phyloP scores from a whole-genome alignment of 2,888 invertebrate genomes.

The Lasioglossum figueresi region DNA sequence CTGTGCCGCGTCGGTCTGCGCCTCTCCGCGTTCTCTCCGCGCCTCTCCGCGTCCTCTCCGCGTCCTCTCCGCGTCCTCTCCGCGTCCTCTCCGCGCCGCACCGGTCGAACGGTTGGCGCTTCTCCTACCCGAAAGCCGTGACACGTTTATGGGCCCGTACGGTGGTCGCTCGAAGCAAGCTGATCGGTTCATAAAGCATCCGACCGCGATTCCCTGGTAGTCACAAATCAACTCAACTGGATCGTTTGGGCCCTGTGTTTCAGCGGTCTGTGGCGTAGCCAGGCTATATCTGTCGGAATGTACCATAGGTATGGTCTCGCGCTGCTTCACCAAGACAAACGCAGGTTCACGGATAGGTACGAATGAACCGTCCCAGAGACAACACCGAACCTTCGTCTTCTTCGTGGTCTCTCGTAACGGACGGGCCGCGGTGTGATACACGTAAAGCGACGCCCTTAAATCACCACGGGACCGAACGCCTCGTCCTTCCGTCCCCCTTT shows the following conservation, averaged over 20 bases:
- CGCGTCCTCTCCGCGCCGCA: neutral
- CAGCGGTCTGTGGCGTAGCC: slow-evolving; percentile 69
- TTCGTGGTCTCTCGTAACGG: slow-evolving; percentile 68
- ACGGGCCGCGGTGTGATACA: slow-evolving; percentile 80
- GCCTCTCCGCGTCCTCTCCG: neutral
- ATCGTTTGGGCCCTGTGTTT: slow-evolving; percentile 71
- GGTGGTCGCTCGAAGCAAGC: slow-evolving; percentile 67
- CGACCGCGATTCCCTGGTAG: slow-evolving; percentile 70
- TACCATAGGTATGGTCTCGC: slow-evolving; percentile 59
- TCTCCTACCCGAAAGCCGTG: slow-evolving; percentile 71
- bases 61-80: neutral
- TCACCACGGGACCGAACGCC: slow-evolving; percentile 77
- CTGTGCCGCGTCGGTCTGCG: neutral
- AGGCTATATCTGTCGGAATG: slow-evolving; percentile 58
- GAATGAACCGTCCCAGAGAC: slow-evolving; percentile 62
- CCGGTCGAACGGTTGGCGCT: slow-evolving; percentile 47
- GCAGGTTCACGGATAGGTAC: slow-evolving; percentile 47
- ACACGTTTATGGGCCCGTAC: slow-evolving; percentile 77
- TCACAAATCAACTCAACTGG: slow-evolving; percentile 79
- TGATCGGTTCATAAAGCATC: slow-evolving; percentile 80
- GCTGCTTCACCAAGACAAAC: slow-evolving; percentile 63
- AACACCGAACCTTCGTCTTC: slow-evolving; percentile 70
- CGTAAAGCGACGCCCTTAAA: slow-evolving; percentile 82
- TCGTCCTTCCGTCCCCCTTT: slow-evolving; percentile 59
- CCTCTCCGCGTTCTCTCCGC: neutral